These are phyloP conservation scores for Hydropotes inermis DNA, from an alignment of 2,113 vertebrate genomes.

Conservation along the genomic window DNA sequence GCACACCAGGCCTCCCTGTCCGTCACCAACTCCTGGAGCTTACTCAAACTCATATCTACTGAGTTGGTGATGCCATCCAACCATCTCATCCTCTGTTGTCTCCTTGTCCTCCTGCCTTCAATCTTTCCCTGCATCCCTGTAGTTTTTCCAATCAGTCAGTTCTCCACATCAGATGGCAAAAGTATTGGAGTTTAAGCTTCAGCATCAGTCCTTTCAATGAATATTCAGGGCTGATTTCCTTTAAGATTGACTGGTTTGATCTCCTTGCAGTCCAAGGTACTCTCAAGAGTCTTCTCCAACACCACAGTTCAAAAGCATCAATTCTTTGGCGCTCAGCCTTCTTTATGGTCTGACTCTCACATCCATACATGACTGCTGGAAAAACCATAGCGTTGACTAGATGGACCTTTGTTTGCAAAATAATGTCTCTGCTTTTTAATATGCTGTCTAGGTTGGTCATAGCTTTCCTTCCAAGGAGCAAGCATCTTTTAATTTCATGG, in stretches of 20 bases:
- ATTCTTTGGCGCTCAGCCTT: neutral
- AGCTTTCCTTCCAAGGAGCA: neutral
- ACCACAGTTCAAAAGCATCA: neutral
- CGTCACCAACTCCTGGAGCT: neutral
- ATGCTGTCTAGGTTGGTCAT: neutral
- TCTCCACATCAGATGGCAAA: neutral
- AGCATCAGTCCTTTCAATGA: neutral
- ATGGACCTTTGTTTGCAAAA: neutral
- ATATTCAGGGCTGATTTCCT: neutral
- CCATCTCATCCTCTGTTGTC: neutral
- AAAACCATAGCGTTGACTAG: neutral
- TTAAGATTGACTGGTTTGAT: neutral
- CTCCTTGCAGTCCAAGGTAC: neutral
- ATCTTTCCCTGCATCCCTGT: neutral
- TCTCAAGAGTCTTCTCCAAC: neutral
- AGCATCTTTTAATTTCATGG: neutral
- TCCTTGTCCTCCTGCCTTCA: neutral
- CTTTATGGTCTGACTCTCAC: neutral
- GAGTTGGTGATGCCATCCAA: neutral
- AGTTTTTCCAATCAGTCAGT: neutral
- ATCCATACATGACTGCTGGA: neutral
- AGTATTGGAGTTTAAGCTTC: neutral
- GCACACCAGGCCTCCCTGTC: neutral
- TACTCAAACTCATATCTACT: neutral
- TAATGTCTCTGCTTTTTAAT: neutral